phyloP scores from a whole-genome alignment of 2,113 vertebrate genomes.

The Corapipo altera region DNA sequence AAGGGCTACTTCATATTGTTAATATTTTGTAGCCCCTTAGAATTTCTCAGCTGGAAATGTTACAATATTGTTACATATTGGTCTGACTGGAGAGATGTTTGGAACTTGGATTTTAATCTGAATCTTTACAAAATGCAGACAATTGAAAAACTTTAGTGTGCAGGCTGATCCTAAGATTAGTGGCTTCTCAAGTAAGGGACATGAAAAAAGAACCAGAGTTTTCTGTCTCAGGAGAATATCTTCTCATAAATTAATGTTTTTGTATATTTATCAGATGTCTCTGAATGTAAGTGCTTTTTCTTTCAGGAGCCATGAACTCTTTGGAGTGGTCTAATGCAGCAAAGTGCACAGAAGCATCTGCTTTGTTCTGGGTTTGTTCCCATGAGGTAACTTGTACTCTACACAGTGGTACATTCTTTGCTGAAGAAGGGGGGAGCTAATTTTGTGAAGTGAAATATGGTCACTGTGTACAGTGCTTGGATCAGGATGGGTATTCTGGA shows the following conservation, averaged over 20 bases:
- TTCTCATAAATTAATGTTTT: not conserved
- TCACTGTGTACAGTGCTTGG: not conserved
- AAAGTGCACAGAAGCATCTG: not conserved
- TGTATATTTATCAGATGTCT: not conserved
- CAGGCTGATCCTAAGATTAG: not conserved
- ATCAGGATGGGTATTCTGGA: not conserved
- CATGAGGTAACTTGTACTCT: slow-evolving; percentile 24
- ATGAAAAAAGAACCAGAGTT: not conserved
- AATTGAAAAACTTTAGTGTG: not conserved
- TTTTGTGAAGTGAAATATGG: slow-evolving; percentile 36
- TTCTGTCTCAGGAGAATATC: not conserved
- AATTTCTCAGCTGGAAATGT: not conserved
- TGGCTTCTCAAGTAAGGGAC: not conserved
- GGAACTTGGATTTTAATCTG: not conserved
- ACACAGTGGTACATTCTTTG: slow-evolving; percentile 16
- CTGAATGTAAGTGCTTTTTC: not conserved
- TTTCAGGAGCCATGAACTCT: not conserved
- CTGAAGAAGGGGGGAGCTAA: not conserved
- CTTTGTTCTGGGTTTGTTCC: slow-evolving; percentile 2
- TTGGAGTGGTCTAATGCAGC: not conserved
- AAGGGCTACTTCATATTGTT: not conserved
- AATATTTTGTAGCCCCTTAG: not conserved
- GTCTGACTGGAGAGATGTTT: not conserved
- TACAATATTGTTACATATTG: not conserved
- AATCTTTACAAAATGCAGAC: not conserved